These are phyloP conservation scores for Varanus komodoensis DNA, from an alignment of 2,113 vertebrate genomes.

Conservation along the genomic window DNA sequence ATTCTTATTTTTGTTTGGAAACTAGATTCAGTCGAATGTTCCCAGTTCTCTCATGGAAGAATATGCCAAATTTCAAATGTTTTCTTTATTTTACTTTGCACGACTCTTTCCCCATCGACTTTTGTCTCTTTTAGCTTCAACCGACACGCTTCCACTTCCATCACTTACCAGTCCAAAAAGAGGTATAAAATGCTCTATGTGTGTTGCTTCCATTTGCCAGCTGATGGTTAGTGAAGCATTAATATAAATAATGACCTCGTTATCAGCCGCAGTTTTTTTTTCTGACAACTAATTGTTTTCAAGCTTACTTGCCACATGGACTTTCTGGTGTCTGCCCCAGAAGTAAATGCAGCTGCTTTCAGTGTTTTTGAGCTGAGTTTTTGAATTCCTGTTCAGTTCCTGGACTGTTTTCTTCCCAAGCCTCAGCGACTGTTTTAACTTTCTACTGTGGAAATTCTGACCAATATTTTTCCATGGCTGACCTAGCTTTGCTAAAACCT, in stretches of 20 bases:
- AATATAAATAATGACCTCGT: slow-evolving; percentile 54
- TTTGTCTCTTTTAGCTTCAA: slow-evolving; percentile 79
- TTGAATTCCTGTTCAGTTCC: slow-evolving; percentile 52
- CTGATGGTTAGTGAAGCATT: slow-evolving; percentile 51
- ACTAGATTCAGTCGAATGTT: slow-evolving; percentile 33
- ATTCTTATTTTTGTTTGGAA: slow-evolving; percentile 29
- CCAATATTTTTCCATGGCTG: slow-evolving; percentile 33
- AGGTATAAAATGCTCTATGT: slow-evolving; percentile 68
- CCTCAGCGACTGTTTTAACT: slow-evolving; percentile 9
- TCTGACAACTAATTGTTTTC: slow-evolving; percentile 65
- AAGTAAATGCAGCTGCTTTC: slow-evolving; percentile 48
- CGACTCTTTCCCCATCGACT: slow-evolving; percentile 15
- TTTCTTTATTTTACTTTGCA: slow-evolving; percentile 4
- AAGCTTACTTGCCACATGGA: slow-evolving; percentile 56
- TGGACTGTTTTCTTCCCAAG: slow-evolving; percentile 23
- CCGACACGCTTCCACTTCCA: slow-evolving; percentile 78
- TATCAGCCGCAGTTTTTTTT: slow-evolving; percentile 39
- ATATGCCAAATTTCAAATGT: slow-evolving; percentile 3
- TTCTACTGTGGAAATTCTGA: slow-evolving; percentile 48
- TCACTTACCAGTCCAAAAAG: slow-evolving; percentile 79
- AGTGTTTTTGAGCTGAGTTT: slow-evolving; percentile 41
- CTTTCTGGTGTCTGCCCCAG: slow-evolving; percentile 43
- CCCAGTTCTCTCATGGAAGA: neutral
- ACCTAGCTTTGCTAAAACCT: slow-evolving; percentile 63
- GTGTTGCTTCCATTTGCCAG: slow-evolving; percentile 57